phyloP scores from a whole-genome alignment of 2,797 vertebrate species.

The Selene dorsalis region DNA sequence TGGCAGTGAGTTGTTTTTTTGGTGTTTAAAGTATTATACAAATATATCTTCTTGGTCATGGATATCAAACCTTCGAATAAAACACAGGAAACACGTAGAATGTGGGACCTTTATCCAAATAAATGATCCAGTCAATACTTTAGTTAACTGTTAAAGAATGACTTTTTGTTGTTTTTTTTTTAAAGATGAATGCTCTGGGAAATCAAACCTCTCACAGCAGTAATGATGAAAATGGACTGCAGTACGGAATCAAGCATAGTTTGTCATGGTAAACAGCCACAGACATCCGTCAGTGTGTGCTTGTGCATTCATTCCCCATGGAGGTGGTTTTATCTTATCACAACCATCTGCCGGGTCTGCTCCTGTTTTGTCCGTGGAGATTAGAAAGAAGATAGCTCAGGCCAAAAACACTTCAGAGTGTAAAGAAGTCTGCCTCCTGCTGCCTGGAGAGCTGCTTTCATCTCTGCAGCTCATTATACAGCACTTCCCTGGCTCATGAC shows the following conservation, averaged over 20 bases:
- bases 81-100: no score
- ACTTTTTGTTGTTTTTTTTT: no score
- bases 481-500: constrained; percentile 47
- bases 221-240: constrained; percentile 12
- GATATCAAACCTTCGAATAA: no score
- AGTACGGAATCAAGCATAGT: not conserved
- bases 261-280: constrained; percentile 37
- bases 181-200: not conserved
- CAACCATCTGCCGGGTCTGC: constrained; percentile 76
- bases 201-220: not conserved
- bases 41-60: no score
- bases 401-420: constrained; percentile 64
- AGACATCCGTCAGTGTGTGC: constrained; percentile 43
- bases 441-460: constrained; percentile 72
- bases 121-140: constrained; percentile 6
- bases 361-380: constrained; percentile 72
- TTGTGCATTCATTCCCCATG: constrained; percentile 41
- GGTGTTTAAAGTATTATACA: no score
- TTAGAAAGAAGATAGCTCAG: constrained; percentile 58
- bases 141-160: not conserved
- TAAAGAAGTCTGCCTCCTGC: constrained; percentile 69
- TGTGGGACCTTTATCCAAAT: not conserved
- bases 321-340: constrained; percentile 70
- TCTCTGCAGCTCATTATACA: constrained; percentile 71
- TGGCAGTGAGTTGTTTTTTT: no score